Percentiles rank a stretch among this genome's conserved stretches.
These are phyloP conservation scores for Euspilapteryx auroguttella DNA, from an alignment of 2,888 invertebrate genomes.

Conservation along the genomic window DNA sequence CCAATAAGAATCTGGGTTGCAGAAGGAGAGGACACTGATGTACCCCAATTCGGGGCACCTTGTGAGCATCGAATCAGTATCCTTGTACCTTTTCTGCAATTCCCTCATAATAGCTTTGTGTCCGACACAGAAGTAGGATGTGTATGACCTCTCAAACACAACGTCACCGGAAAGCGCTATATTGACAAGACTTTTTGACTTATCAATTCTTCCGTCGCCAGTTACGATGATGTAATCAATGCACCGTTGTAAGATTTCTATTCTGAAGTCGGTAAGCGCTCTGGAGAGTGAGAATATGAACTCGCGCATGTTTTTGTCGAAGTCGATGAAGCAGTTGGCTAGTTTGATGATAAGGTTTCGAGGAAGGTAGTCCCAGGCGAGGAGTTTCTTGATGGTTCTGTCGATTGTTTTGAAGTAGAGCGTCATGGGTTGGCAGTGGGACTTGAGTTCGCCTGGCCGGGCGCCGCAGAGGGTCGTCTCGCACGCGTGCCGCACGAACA, in stretches of 20 bases:
- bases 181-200: no score
- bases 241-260: not conserved
- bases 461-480: not conserved
- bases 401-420: not conserved
- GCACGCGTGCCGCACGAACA: not conserved
- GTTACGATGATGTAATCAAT: not conserved
- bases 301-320: not conserved
- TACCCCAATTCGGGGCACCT: no score
- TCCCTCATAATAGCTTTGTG: no score
- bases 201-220: no score
- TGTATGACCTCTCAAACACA: no score
- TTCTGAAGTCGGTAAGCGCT: not conserved
- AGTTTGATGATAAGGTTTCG: not conserved
- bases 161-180: no score
- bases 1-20: not conserved
- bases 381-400: not conserved
- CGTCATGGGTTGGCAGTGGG: no score
- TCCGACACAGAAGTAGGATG: no score
- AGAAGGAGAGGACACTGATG: no score
- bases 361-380: not conserved
- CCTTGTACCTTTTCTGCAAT: no score
- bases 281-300: not conserved
- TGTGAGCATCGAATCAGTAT: no score
- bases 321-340: conserved; percentile 1
- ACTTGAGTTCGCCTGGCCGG: no score